Evolutionary conservation across 2,797 vertebrate genomes (phyloP), one percentile per base, ranked within the genome.

Genomic region (Cetoscarus ocellatus): DNA sequence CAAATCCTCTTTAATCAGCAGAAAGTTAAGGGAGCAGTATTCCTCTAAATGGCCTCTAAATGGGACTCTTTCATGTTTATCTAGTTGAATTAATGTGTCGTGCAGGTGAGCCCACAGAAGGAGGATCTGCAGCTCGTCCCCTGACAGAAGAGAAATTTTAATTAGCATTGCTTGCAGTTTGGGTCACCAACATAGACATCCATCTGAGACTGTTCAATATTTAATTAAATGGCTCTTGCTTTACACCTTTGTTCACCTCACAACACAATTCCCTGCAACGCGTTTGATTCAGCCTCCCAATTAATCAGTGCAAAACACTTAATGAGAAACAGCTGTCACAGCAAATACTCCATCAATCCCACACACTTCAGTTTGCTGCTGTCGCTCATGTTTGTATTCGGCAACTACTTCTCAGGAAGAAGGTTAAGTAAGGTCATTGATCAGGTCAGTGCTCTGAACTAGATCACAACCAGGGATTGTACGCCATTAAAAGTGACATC

Each of bases 201-300:
- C 86, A 90, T 91, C 82, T 89, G 86, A 92, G 85, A 82, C 82
- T 88, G 82, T 88, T 95, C 90, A 86, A 87, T 87, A 86, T 89
- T 91, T 95, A 93, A 96, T 95, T 95, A 95, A 91, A 92, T 93
- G 90, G 81, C 75, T 86, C 78, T 87, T 91, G 83, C 75, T 90
- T 92, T 90, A 91, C 88, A 90, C 85, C 77, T 86, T 87, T 84
- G 79, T 85, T 83, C 80, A 91, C 85, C 79, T 82, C 79, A 65
- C 70, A 86, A 88, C 85, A 91, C 81, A 88, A 87, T 88, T 88
- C 88, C 86, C 86, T 47, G 67, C 76, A 86, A 88, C 88, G 85
- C 87, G 84, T 85, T 88, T 87, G 86, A 86, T 87, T 88, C 77
- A 56, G 84, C 77, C 72, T 89, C 82, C 88, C 87, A 91, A 93